Evolutionary conservation across 2,888 invertebrate species (phyloP).

Genomic region (Arrhopalites spinosus): DNA sequence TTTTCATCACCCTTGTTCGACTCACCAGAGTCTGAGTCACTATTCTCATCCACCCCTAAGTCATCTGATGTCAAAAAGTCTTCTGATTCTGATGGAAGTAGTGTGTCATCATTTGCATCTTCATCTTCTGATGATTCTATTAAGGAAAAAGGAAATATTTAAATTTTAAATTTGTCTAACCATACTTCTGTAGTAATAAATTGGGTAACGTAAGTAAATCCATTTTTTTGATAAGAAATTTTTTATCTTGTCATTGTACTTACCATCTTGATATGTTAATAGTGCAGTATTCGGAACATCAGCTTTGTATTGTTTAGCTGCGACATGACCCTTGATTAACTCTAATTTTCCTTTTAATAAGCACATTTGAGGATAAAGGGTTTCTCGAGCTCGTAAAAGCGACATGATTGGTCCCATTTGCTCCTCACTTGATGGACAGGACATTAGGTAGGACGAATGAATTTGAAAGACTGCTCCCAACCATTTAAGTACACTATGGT

Average conservation of each 20-base stretch:
- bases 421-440: constrained; percentile 67
- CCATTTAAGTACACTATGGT: constrained; percentile 66
- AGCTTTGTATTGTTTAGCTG: constrained; percentile 59
- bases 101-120: constrained; percentile 56
- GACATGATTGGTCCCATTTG: constrained; percentile 65
- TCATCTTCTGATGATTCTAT: constrained; percentile 58
- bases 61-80: constrained; percentile 53
- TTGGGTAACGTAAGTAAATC: neutral
- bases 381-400: constrained; percentile 65
- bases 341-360: constrained; percentile 68
- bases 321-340: constrained; percentile 65
- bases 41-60: constrained; percentile 39
- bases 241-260: neutral
- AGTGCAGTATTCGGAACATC: constrained; percentile 62
- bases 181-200: neutral
- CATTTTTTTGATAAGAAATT: neutral
- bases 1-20: constrained; percentile 56
- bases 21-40: constrained; percentile 58
- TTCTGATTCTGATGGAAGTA: constrained; percentile 57
- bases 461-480: constrained; percentile 64
- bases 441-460: constrained; percentile 62
- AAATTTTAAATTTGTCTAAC: neutral
- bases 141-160: neutral
- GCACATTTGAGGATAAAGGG: constrained; percentile 64
- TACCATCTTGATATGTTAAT: constrained; percentile 65